These are phyloP conservation scores for Boloria euphrosyne DNA, from an alignment of 2,888 invertebrate genomes.

Conservation along the genomic window DNA sequence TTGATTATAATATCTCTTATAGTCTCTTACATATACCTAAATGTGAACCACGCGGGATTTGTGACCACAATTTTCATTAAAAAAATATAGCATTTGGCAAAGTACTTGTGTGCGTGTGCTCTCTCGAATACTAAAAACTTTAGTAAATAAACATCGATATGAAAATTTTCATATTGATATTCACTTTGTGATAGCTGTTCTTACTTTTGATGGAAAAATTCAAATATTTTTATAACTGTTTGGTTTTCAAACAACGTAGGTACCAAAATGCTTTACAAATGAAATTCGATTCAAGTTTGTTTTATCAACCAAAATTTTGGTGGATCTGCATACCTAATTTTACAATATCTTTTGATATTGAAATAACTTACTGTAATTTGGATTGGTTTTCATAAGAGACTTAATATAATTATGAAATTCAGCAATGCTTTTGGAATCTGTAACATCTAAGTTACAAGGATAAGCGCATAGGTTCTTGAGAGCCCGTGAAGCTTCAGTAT, in stretches of 20 bases:
- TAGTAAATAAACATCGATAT: conserved; percentile 20
- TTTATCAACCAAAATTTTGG: background rate
- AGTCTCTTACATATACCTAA: too few species aligned
- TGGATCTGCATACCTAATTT: too few species aligned
- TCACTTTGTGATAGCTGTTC: conserved; percentile 20
- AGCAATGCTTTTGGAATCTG: conserved; percentile 80
- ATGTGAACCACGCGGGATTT: background rate
- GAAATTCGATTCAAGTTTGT: background rate
- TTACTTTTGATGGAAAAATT: conserved; percentile 10
- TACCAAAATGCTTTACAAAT: conserved; percentile 5
- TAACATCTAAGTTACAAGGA: conserved; percentile 85
- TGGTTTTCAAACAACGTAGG: background rate
- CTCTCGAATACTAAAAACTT: conserved; percentile 21
- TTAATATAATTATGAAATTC: conserved; percentile 73
- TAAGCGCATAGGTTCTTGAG: conserved; percentile 64
- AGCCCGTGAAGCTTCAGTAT: conserved; percentile 77
- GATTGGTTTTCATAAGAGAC: conserved; percentile 72
- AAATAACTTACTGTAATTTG: conserved; percentile 73
- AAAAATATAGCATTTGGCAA: conserved; percentile 3
- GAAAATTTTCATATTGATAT: conserved; percentile 23
- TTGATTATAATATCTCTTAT: too few species aligned
- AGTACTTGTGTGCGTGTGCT: conserved; percentile 12
- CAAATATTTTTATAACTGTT: background rate
- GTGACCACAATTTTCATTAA: conserved; percentile 12
- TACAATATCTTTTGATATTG: background rate